Evolutionary conservation across 1,140 invertebrate species (phyloP), one percentile per base, ranked within the genome.

Genomic region (Trichonephila clavipes): DNA sequence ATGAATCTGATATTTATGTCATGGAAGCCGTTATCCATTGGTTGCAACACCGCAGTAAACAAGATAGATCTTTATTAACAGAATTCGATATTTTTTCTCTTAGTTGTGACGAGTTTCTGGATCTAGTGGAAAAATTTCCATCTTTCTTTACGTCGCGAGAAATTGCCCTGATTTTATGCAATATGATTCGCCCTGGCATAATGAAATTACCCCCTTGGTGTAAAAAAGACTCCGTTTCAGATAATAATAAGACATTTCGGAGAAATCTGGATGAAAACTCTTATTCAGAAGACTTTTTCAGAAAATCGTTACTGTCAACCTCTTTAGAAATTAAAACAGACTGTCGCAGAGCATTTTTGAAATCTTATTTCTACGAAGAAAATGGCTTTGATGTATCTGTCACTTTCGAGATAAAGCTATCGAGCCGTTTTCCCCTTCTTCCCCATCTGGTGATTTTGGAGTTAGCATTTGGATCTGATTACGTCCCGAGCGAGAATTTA

Each of bases 11-110:
- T 34, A 24, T 3, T 3, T 34, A 28, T 66, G 61, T 21, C 24
- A 64, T 88, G 34, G 86, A 85, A 85, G 44, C 51, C 21, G 28
- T 85, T n/a, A 85, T 85, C 59, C 51, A 24, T 10, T 88, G 86
- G 62, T 3, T 88, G 12, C 28, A 66, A 4, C 59, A 88, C 16
- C 34, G 10, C 2, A 64, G 34, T 5, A 88, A 7, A 28, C 34
- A 61, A 66, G 18, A 64, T 16, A 16, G 18, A 44, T 21, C 18
- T 8, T 62, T 88, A 40, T 62, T 88, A 21, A 66, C 86, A 21
- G 61, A 34, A 64, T 10, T 88, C 10, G 0, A 44, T 10, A 66
- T 34, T 34, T 64, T 64, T 40, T 88, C 86, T 14, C 24, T 88
- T 21, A 40, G 16, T n/a, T 58, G 28, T 34, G 61, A 21, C 12